These are phyloP conservation scores for Amiota communis DNA, from an alignment of 2,888 invertebrate genomes.

Conservation along the genomic window DNA sequence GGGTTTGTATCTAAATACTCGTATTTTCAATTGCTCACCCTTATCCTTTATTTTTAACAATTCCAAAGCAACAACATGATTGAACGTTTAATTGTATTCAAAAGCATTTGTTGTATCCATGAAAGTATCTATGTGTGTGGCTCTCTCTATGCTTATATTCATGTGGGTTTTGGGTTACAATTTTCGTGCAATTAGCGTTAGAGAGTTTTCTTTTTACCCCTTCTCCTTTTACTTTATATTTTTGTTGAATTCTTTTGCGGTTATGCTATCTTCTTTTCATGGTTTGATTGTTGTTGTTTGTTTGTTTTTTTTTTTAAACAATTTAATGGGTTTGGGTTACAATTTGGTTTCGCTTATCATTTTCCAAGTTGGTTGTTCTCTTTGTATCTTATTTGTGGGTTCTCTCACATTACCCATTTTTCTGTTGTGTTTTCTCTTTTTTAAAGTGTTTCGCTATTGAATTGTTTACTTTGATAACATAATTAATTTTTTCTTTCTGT, in stretches of 20 bases:
- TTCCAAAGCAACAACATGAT: constrained; percentile 3
- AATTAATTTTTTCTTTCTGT: neutral
- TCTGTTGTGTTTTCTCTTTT: neutral
- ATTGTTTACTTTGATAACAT: constrained; percentile 13
- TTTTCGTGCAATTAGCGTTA: constrained; percentile 56
- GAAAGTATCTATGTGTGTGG: neutral
- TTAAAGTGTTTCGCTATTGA: constrained; percentile 1
- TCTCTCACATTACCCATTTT: too few species aligned
- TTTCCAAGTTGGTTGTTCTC: neutral
- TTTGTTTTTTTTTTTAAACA: neutral
- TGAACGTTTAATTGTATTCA: neutral
- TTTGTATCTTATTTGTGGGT: neutral
- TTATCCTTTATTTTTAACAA: neutral
- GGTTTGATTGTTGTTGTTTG: neutral
- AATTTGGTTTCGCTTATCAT: neutral
- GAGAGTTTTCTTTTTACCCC: constrained; percentile 14
- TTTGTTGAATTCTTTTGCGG: too few species aligned
- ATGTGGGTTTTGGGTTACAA: constrained; percentile 58
- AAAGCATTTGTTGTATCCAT: neutral
- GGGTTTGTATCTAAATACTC: neutral
- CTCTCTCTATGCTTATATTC: neutral
- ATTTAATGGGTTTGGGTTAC: neutral
- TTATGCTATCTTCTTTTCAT: too few species aligned
- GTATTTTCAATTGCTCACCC: neutral
- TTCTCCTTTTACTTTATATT: too few species aligned